Evolutionary conservation across 2,888 invertebrate species (phyloP).

Genomic region (Dioctria linearis): DNA sequence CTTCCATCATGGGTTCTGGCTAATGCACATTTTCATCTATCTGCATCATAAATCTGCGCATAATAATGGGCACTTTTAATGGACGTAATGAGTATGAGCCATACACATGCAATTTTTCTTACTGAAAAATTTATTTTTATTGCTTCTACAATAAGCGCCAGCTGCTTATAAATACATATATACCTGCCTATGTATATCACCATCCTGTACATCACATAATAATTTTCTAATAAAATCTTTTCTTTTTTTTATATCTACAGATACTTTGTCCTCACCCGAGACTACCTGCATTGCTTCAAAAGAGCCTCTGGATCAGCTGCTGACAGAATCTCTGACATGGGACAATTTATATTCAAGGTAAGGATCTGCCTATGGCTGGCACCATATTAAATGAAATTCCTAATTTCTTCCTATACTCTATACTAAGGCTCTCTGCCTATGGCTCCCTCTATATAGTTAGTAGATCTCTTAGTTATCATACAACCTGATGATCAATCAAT

Average conservation of each 20-base stretch:
- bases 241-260: slow-evolving; percentile 62
- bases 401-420: no score
- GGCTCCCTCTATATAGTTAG: background rate
- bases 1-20: slow-evolving; percentile 1
- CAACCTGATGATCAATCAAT: slow-evolving; percentile 45
- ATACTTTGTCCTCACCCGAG: slow-evolving; percentile 77
- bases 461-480: background rate
- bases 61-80: slow-evolving; percentile 20
- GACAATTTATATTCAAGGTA: slow-evolving; percentile 78
- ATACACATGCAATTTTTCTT: slow-evolving; percentile 28
- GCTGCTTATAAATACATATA: no score
- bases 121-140: slow-evolving; percentile 7
- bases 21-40: slow-evolving; percentile 43
- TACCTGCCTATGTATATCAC: no score
- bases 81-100: slow-evolving; percentile 20
- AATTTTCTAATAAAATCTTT: slow-evolving; percentile 38
- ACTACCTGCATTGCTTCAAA: slow-evolving; percentile 79
- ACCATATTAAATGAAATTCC: background rate
- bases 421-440: background rate
- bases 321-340: slow-evolving; percentile 76
- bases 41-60: slow-evolving; percentile 38
- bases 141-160: background rate
- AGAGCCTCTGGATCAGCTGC: slow-evolving; percentile 74
- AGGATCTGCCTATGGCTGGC: slow-evolving; percentile 57
- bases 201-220: background rate